Conservation (phyloP, 2,113 vertebrate genomes). For the Phalacrocorax pelagicus region DNA sequence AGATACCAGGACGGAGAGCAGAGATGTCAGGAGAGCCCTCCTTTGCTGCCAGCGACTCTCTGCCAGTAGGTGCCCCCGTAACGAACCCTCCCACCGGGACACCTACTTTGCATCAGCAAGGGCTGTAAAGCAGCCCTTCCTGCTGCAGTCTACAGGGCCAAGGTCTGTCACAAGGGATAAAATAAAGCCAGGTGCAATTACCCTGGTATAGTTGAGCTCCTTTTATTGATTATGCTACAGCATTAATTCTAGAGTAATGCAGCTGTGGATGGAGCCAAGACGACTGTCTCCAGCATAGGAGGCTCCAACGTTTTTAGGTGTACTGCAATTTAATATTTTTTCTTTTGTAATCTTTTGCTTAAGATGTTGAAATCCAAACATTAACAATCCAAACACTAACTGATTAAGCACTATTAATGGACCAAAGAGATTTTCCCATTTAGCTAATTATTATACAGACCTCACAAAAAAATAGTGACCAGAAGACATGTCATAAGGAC, state of each 20-base stretch:
- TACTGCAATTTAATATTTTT: not conserved
- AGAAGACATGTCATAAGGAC: not conserved
- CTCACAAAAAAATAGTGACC: not conserved
- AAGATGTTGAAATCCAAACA: not conserved
- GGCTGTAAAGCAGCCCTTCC: not conserved
- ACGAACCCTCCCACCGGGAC: accelerated
- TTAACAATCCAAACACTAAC: not conserved
- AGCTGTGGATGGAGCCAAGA: not conserved
- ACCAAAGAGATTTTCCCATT: not conserved
- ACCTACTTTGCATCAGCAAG: not conserved
- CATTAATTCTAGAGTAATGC: conserved; percentile 1
- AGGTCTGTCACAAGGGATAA: not conserved
- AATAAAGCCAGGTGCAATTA: not conserved
- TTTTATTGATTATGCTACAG: not conserved
- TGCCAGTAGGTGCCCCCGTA: not conserved
- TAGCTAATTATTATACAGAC: not conserved
- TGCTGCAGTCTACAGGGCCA: not conserved
- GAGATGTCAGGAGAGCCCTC: not conserved
- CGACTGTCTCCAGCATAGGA: not conserved
- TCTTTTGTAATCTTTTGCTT: not conserved
- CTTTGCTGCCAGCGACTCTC: accelerated
- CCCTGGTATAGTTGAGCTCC: not conserved
- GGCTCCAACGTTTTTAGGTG: not conserved
- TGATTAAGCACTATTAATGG: not conserved
- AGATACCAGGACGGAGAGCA: not conserved